Evolutionary conservation across 2,113 vertebrate genomes (phyloP).

Genomic region (Polypterus bichir): DNA sequence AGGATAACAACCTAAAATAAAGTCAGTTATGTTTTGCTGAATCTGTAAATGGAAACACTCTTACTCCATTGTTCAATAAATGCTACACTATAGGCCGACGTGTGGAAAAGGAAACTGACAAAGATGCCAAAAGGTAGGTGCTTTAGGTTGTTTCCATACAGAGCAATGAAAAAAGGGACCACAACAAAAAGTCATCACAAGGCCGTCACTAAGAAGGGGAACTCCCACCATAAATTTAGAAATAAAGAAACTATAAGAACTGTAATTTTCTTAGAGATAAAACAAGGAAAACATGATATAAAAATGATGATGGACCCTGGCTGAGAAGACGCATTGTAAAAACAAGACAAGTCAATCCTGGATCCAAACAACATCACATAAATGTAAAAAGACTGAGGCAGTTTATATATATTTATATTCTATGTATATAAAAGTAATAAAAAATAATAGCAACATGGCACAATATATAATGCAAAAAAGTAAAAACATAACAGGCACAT

Average conservation of each 20-base stretch:
- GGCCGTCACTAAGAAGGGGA: constrained; percentile 4
- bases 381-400: constrained; percentile 40
- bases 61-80: no score
- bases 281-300: constrained; percentile 17
- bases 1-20: no score
- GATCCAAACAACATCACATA: constrained; percentile 33
- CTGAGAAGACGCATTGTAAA: constrained; percentile 28
- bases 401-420: constrained; percentile 34
- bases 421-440: constrained; percentile 53
- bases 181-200: constrained; percentile 19
- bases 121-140: no score
- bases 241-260: no score
- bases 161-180: constrained; percentile 23
- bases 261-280: constrained; percentile 10
- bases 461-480: constrained; percentile 41
- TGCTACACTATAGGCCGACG: no score
- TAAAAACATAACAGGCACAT: constrained; percentile 40
- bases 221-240: no score
- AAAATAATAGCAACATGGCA: constrained; percentile 45
- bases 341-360: constrained; percentile 26
- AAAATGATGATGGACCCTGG: constrained; percentile 22
- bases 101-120: no score
- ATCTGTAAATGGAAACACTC: no score
- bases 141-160: neutral
- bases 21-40: no score